These are phyloP conservation scores for Eciton burchellii DNA, from an alignment of 1,140 invertebrate species.

Conservation along the genomic window DNA sequence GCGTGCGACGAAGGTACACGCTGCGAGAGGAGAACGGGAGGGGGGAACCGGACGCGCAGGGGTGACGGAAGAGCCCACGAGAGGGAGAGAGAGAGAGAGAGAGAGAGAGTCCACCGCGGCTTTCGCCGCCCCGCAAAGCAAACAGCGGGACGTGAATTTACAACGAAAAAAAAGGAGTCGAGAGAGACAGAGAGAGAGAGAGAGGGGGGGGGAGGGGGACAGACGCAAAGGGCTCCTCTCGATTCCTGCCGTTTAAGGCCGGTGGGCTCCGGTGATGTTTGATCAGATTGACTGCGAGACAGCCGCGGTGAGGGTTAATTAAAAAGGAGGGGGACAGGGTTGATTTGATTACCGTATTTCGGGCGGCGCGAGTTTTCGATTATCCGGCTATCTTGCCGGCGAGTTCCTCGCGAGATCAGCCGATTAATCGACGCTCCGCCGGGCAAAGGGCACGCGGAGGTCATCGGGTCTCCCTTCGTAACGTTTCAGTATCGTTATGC, in stretches of 20 bases:
- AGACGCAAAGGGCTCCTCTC: background rate
- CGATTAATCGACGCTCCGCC: constrained; percentile 20
- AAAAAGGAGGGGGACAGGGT: constrained; percentile 74
- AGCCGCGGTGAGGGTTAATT: constrained; percentile 67
- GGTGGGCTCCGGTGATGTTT: constrained; percentile 74
- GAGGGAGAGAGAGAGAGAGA: constrained; percentile 56
- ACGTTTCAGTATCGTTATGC: background rate
- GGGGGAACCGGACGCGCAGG: background rate
- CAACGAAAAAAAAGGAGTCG: constrained; percentile 48
- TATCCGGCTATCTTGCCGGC: constrained; percentile 30
- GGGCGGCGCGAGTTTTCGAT: constrained; percentile 50
- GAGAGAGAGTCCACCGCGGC: constrained; percentile 17
- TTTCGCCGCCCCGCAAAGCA: constrained; percentile 49
- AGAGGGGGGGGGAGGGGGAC: background rate
- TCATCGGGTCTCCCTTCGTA: background rate
- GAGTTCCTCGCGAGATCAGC: constrained; percentile 8
- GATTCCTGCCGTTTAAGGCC: constrained; percentile 64
- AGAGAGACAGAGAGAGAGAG: background rate
- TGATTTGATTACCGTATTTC: constrained; percentile 75
- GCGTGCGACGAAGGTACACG: constrained; percentile 18
- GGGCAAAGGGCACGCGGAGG: background rate
- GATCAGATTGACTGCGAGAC: constrained; percentile 76
- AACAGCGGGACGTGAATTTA: constrained; percentile 64
- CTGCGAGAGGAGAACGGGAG: constrained; percentile 2
- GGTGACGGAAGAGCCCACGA: constrained; percentile 25